Evolutionary conservation across 2,797 vertebrate species (phyloP).

Genomic region (Cephalopachus bancanus): DNA sequence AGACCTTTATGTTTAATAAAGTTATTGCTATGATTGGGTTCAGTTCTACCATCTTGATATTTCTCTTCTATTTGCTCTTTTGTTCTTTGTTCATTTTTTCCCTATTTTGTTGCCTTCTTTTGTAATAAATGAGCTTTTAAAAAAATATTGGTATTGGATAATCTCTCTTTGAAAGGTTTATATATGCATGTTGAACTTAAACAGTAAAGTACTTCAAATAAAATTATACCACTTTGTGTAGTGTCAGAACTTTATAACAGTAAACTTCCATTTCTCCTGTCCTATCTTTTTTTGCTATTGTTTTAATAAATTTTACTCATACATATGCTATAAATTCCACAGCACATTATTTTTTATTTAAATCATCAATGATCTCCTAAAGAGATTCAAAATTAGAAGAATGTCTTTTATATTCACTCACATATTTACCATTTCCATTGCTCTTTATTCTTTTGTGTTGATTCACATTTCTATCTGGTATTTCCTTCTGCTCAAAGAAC

Average conservation of each 20-base stretch:
- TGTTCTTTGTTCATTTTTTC: background rate
- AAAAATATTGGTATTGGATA: background rate
- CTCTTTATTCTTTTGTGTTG: background rate
- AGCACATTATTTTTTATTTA: background rate
- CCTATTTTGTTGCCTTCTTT: background rate
- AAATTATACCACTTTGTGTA: background rate
- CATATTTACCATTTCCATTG: background rate
- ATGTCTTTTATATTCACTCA: background rate
- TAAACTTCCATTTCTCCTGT: background rate
- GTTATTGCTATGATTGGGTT: background rate
- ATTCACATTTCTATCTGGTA: background rate
- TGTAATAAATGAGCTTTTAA: background rate
- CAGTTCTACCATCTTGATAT: background rate
- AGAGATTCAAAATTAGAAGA: background rate
- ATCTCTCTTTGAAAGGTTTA: background rate
- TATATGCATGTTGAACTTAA: background rate
- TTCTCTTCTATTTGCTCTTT: background rate
- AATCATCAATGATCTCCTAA: background rate
- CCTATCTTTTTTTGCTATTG: background rate
- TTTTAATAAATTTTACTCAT: conserved; percentile 26
- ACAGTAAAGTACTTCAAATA: background rate
- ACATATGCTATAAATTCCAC: background rate
- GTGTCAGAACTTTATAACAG: background rate
- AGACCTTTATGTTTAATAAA: conserved; percentile 20
- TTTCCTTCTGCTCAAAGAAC: background rate